Evolutionary conservation across 2,797 vertebrate genomes (phyloP), one percentile per base, ranked within the genome.

Genomic region (Ctenochaetus hawaiiensis): DNA sequence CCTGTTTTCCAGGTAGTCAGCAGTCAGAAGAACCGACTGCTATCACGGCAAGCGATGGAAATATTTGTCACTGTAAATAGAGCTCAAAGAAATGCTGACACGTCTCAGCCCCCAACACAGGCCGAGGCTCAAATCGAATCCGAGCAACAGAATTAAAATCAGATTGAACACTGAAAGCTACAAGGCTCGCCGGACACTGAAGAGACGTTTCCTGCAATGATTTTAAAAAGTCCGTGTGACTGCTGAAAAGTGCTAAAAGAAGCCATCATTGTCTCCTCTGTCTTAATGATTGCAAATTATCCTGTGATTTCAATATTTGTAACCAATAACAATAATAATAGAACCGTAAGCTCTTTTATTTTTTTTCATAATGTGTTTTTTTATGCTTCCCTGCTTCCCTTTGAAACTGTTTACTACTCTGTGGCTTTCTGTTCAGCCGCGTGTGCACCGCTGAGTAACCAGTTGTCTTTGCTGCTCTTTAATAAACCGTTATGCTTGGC

Each of bases 381-480:
- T 53, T 65, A 4, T 61, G 52, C 20, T 5, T 37, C 1, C 17
- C 17, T 51, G 8, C 17, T 44, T 74, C 59, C 18, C 56, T 62
- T 43, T 64, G 8, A 59, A 73, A 48, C 13, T 3, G 16, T 34
- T 64, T 44, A 43, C 62, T 34, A 3, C 71, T 49, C 9, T 5
- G 18, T 12, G 39, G 39, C 41, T 60, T 37, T 49, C 56, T 39
- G 3, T 72, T 51, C 9, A n/a, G 47, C 64, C 60, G 45, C 48
- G 5, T 47, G 16, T 48, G 72, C 53, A 58, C 53, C 43, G 2
- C 65, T 30, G 23, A 56, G 39, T 43, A 60, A 56, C 68, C 53
- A 16, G 56, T 57, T 30, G 23, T 52, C 62, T 82, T 80, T 75
- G 79, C 26, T 70, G 60, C 69, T 79, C 65, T 70, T 59, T 39